phyloP scores from a whole-genome alignment of 2,888 invertebrate genomes.

The Ectemnius cavifrons region DNA sequence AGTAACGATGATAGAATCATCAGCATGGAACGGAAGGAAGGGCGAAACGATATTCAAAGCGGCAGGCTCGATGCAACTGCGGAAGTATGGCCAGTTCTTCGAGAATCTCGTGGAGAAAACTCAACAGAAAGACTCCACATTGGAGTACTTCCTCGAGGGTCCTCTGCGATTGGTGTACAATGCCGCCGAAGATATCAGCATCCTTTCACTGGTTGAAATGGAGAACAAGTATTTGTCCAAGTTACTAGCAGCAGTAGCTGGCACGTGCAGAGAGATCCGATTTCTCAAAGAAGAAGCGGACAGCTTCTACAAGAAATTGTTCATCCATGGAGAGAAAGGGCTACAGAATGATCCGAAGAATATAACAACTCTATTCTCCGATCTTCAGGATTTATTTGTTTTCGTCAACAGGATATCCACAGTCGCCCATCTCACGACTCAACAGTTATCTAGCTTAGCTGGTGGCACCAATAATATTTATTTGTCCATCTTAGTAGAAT shows the following conservation, averaged over 20 bases:
- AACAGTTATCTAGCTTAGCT: conserved; percentile 70
- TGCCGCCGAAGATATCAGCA: conserved; percentile 82
- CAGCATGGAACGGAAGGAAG: conserved; percentile 68
- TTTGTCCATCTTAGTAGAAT: conserved; percentile 78
- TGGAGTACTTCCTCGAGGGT: conserved; percentile 71
- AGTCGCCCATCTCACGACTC: conserved; percentile 67
- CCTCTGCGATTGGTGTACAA: conserved; percentile 74
- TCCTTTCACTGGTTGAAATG: conserved; percentile 87
- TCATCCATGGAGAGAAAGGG: conserved; percentile 74
- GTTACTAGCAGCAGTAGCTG: conserved; percentile 88
- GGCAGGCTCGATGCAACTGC: conserved; percentile 80
- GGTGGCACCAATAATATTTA: conserved; percentile 68
- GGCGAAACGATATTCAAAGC: conserved; percentile 76
- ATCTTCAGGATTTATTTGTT: conserved; percentile 71
- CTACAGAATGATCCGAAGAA: conserved; percentile 74
- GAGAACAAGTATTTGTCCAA: conserved; percentile 90
- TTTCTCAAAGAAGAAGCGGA: conserved; percentile 84
- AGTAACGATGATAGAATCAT: conserved; percentile 71
- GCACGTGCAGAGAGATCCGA: conserved; percentile 88
- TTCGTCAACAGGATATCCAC: conserved; percentile 68
- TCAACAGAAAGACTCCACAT: conserved; percentile 59
- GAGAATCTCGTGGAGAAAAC: conserved; percentile 76
- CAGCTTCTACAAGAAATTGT: conserved; percentile 79
- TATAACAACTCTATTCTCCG: conserved; percentile 66
- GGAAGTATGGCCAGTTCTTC: conserved; percentile 80